These are phyloP conservation scores for Platorchestia sp. DNA, from an alignment of 1,140 invertebrate genomes.

Conservation along the genomic window DNA sequence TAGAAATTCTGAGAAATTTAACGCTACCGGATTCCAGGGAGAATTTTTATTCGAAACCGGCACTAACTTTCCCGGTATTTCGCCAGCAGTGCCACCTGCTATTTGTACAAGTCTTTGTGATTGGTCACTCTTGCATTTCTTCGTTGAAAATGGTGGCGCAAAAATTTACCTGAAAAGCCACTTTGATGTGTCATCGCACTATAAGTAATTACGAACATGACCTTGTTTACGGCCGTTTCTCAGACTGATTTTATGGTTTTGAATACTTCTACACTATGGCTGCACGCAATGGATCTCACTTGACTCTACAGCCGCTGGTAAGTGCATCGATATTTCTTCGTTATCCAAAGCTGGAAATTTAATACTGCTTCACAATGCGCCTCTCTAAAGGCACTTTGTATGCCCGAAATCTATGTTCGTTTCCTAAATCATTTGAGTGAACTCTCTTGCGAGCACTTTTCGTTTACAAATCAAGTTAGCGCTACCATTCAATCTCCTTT, in stretches of 20 bases:
- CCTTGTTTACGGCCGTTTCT: neutral
- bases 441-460: constrained; percentile 9
- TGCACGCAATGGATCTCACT: neutral
- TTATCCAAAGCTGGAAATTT: neutral
- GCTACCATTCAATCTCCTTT: neutral
- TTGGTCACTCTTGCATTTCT: neutral
- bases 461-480: constrained; percentile 41
- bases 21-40: neutral
- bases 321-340: neutral
- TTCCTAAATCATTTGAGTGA: neutral
- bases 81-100: too few species aligned
- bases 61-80: too few species aligned
- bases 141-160: neutral
- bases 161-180: neutral
- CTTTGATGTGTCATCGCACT: neutral
- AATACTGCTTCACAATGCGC: neutral
- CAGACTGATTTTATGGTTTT: neutral
- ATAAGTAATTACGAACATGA: neutral
- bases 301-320: neutral
- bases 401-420: neutral
- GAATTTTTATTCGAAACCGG: too few species aligned
- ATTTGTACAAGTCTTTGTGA: too few species aligned
- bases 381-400: neutral
- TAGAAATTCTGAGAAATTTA: neutral
- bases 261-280: neutral